These are phyloP conservation scores for Phaethornis superciliosus DNA, from an alignment of 2,113 vertebrate genomes.

Conservation along the genomic window DNA sequence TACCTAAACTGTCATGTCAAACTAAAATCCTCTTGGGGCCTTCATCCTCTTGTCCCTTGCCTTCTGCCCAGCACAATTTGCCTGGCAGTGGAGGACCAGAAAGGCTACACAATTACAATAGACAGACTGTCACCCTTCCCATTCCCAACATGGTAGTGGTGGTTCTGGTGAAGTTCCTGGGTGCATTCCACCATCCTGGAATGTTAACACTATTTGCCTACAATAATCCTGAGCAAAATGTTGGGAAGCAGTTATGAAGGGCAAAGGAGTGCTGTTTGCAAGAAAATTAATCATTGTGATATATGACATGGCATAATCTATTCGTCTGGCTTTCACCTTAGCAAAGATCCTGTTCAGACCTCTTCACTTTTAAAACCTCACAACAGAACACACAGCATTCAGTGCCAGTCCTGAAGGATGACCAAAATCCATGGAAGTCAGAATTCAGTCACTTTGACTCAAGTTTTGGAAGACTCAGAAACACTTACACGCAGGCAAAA, in stretches of 20 bases:
- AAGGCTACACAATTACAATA: neutral
- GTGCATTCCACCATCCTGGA: neutral
- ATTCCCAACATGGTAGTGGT: fast-evolving
- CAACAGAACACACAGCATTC: neutral
- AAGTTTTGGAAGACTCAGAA: neutral
- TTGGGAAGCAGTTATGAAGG: neutral
- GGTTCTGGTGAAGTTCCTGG: neutral
- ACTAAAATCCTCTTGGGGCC: neutral
- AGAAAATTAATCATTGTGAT: neutral
- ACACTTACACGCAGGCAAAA: neutral
- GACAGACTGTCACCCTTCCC: neutral
- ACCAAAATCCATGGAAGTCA: neutral
- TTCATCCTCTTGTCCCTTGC: neutral
- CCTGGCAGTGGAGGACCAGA: neutral
- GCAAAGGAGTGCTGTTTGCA: neutral
- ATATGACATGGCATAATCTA: fast-evolving
- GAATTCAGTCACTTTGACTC: neutral
- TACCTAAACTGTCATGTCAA: neutral
- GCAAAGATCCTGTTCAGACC: neutral
- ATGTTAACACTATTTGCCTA: neutral
- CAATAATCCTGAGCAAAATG: neutral
- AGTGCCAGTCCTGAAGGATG: neutral
- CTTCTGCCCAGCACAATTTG: neutral
- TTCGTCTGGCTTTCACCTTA: neutral
- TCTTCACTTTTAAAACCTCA: neutral